These are phyloP conservation scores for Scartelaos histophorus DNA, from an alignment of 2,113 vertebrate genomes.

Conservation along the genomic window DNA sequence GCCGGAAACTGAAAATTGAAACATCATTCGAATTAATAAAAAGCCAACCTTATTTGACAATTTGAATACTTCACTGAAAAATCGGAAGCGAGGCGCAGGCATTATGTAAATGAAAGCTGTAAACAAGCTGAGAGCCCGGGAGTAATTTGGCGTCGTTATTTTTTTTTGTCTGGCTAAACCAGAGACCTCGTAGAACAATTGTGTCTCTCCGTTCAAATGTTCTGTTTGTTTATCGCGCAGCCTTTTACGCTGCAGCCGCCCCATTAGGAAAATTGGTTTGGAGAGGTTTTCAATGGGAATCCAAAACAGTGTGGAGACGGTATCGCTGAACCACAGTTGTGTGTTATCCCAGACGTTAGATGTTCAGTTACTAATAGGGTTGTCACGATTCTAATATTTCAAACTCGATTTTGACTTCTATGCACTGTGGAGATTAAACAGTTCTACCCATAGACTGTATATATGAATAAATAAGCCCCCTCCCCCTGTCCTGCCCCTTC, in stretches of 20 bases:
- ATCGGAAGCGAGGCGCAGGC: slow-evolving; percentile 9
- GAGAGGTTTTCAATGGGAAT: not conserved
- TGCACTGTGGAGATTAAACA: no score
- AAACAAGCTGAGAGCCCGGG: slow-evolving; percentile 14
- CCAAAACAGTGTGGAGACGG: not conserved
- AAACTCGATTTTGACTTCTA: no score
- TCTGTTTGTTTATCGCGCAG: slow-evolving; percentile 1
- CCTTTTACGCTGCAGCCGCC: slow-evolving; percentile 14
- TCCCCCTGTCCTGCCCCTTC: no score
- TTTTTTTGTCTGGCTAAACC: slow-evolving; percentile 14
- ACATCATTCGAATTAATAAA: not conserved
- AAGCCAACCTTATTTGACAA: slow-evolving; percentile 10
- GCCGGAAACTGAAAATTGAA: not conserved
- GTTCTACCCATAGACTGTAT: no score
- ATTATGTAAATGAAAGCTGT: slow-evolving; percentile 15
- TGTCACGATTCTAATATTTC: no score
- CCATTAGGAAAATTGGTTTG: slow-evolving; percentile 27
- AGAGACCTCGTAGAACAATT: slow-evolving; percentile 22
- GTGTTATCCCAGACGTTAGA: not conserved
- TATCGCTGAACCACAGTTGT: not conserved
- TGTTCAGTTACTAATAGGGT: not conserved
- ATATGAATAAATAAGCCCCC: no score
- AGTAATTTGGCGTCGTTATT: slow-evolving; percentile 13
- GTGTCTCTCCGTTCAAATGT: slow-evolving; percentile 12
- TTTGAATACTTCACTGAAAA: not conserved